Conservation (phyloP, 2,797 vertebrate genomes). For the Sebastolobus alascanus region DNA sequence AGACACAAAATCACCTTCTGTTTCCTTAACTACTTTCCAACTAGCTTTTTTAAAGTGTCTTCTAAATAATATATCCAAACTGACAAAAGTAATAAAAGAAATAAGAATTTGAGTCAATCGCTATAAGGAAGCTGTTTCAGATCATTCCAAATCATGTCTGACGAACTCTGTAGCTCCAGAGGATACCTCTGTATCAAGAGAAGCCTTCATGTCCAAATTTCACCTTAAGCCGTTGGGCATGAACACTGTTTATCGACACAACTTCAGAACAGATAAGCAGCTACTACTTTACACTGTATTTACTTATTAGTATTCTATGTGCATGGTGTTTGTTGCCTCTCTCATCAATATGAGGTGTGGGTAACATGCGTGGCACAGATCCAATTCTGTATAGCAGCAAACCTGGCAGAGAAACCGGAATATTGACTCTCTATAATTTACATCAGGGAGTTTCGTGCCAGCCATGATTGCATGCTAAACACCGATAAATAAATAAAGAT, state of each 20-base stretch:
- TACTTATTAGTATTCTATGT: conserved; percentile 59
- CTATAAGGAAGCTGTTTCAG: background rate
- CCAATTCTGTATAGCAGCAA: conserved; percentile 68
- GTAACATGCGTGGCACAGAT: conserved; percentile 71
- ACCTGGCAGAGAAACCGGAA: conserved; percentile 70
- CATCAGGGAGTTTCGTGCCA: conserved; percentile 72
- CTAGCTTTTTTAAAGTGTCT: background rate
- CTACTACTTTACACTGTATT: conserved; percentile 37
- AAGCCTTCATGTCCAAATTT: conserved; percentile 32
- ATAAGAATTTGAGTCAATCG: background rate
- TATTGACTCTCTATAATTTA: conserved; percentile 81
- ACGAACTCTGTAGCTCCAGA: conserved; percentile 2
- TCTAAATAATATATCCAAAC: background rate
- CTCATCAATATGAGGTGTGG: conserved; percentile 65
- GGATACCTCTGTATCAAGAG: conserved; percentile 24
- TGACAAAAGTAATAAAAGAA: background rate
- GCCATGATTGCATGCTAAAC: conserved; percentile 72
- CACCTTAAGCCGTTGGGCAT: conserved; percentile 36
- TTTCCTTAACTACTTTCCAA: background rate
- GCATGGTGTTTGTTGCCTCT: conserved; percentile 55
- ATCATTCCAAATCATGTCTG: background rate
- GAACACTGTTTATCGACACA: conserved; percentile 30
- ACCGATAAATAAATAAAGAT: conserved; percentile 81
- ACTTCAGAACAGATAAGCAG: conserved; percentile 49
- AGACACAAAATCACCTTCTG: conserved; percentile 9